These are phyloP conservation scores for Dromococcyx pavoninus DNA, from an alignment of 2,797 vertebrate species.

Conservation along the genomic window DNA sequence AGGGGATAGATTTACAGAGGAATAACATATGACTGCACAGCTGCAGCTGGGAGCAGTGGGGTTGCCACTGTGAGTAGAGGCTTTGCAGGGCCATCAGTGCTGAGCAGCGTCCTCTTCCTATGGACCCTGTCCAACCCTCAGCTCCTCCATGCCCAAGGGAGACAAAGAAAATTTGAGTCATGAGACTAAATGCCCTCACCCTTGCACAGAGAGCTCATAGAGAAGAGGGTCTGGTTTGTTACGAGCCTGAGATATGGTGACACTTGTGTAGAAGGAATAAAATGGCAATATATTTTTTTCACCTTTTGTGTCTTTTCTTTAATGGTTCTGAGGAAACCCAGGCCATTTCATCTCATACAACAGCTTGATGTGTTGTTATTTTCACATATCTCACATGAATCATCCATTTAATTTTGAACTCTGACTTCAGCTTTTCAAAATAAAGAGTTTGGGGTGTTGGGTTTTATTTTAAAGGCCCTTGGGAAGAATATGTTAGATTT, in stretches of 20 bases:
- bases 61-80: background rate
- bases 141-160: fast-evolving
- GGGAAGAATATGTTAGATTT: constrained; percentile 72
- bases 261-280: background rate
- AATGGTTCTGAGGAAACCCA: constrained; percentile 53
- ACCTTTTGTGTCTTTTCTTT: constrained; percentile 28
- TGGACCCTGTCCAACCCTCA: fast-evolving
- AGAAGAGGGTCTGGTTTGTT: background rate
- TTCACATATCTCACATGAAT: constrained; percentile 58
- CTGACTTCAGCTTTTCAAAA: constrained; percentile 63
- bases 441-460: constrained; percentile 28
- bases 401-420: constrained; percentile 67
- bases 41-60: background rate
- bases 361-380: background rate
- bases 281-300: background rate
- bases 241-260: fast-evolving
- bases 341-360: constrained; percentile 32
- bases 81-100: fast-evolving
- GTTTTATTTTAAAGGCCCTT: constrained; percentile 54
- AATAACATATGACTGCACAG: fast-evolving
- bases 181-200: background rate
- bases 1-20: background rate
- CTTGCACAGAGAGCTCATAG: background rate
- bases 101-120: background rate
- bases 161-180: background rate